Evolutionary conservation across 2,888 invertebrate genomes (phyloP).

Genomic region (Rambutsinella grinnellia): DNA sequence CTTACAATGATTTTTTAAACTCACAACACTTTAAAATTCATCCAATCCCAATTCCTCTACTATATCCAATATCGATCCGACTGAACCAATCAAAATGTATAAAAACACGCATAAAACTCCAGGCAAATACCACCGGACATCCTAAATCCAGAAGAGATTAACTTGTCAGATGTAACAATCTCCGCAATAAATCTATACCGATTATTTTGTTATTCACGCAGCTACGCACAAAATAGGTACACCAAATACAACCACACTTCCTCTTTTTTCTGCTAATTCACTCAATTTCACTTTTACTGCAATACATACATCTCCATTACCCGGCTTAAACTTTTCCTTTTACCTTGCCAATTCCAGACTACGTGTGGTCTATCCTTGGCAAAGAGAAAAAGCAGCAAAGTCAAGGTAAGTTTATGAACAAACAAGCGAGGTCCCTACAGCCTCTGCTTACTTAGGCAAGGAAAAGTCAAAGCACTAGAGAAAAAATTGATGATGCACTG

Average conservation of each 20-base stretch:
- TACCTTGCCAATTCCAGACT: conserved; percentile 9
- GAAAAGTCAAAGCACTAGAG: conserved; percentile 14
- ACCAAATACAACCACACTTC: not conserved
- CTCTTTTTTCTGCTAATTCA: conserved; percentile 24
- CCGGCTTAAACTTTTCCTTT: conserved; percentile 19
- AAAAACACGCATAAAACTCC: conserved; percentile 9
- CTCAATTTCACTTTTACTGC: conserved; percentile 5
- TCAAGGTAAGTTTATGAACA: not conserved
- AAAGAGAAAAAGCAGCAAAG: not conserved
- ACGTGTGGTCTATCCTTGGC: conserved; percentile 4
- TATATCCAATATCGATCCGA: not conserved
- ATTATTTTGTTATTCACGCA: not conserved
- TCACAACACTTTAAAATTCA: not conserved
- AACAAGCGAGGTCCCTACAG: not conserved
- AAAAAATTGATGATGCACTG: not conserved
- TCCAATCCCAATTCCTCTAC: not conserved
- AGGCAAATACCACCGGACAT: conserved; percentile 6
- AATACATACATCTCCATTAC: conserved; percentile 16
- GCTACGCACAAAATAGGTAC: not conserved
- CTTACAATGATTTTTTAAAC: not conserved
- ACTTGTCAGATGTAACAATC: conserved; percentile 23
- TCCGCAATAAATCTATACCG: not conserved
- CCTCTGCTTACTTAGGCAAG: conserved; percentile 20
- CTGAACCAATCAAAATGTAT: conserved; percentile 43
- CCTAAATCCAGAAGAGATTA: conserved; percentile 43